phyloP scores from a whole-genome alignment of 2,113 vertebrate genomes.

The Zosterops pallidus region DNA sequence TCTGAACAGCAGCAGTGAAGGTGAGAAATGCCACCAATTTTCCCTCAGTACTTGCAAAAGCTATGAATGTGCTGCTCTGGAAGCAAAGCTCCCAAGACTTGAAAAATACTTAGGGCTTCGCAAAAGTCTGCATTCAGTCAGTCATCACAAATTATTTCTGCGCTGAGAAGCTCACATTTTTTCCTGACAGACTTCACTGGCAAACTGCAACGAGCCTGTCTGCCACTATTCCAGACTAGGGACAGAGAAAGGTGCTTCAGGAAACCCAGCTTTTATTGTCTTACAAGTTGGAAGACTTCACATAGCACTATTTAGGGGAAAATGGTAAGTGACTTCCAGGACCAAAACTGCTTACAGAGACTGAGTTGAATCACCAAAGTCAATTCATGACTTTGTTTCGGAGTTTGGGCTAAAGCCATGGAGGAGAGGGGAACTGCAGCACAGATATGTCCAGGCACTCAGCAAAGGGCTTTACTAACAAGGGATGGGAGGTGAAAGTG shows the following conservation, averaged over 20 bases:
- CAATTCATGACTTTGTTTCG: background rate
- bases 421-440: background rate
- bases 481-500: background rate
- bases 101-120: background rate
- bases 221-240: background rate
- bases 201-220: accelerated
- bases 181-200: background rate
- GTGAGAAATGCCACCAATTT: background rate
- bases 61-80: background rate
- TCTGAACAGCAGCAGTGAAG: background rate
- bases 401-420: background rate
- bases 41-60: background rate
- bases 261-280: background rate
- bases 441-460: background rate
- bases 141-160: background rate
- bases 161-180: background rate
- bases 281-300: background rate
- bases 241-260: background rate
- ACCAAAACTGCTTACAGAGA: background rate
- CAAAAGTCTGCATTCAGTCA: background rate
- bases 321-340: background rate
- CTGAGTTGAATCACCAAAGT: background rate
- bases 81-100: background rate
- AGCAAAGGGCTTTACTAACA: background rate
- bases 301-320: background rate